These are phyloP conservation scores for Aleiodes alternator DNA, from an alignment of 2,888 invertebrate species.

Conservation along the genomic window DNA sequence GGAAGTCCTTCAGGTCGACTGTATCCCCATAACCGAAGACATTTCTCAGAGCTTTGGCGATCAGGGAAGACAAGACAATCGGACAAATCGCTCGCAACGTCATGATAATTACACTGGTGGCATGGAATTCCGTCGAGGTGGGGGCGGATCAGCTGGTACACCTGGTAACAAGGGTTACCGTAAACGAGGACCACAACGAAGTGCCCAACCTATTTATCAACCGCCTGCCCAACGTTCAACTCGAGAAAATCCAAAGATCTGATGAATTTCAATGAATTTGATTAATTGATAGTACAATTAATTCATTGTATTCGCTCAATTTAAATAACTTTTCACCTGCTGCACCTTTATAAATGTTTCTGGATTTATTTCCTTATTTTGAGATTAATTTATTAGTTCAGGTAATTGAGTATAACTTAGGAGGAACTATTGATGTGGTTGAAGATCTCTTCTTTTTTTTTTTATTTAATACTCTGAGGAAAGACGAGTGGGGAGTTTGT, in stretches of 20 bases:
- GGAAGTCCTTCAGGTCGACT: constrained; percentile 89
- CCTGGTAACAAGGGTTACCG: constrained; percentile 60
- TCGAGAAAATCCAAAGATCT: constrained; percentile 23
- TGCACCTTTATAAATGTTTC: constrained; percentile 11
- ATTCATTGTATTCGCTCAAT: constrained; percentile 27
- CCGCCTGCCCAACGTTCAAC: constrained; percentile 70
- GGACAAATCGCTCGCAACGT: constrained; percentile 65
- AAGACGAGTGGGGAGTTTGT: too few relatives aligned
- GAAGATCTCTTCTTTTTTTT: too few relatives aligned
- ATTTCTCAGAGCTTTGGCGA: constrained; percentile 59
- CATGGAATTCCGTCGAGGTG: constrained; percentile 69
- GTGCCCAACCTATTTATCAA: constrained; percentile 72
- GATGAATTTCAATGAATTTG: constrained; percentile 20
- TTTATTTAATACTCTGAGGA: too few relatives aligned
- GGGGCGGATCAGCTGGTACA: constrained; percentile 56
- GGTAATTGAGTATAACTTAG: neutral
- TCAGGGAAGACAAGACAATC: constrained; percentile 63
- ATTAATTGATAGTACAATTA: constrained; percentile 1
- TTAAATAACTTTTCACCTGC: constrained; percentile 2
- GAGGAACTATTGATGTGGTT: neutral
- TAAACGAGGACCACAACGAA: constrained; percentile 68
- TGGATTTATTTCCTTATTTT: neutral
- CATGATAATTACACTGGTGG: constrained; percentile 63
- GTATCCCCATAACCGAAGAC: constrained; percentile 80
- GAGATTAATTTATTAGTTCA: constrained; percentile 27